Evolutionary conservation across 2,888 invertebrate genomes (phyloP).

Genomic region (Malacosoma neustria): DNA sequence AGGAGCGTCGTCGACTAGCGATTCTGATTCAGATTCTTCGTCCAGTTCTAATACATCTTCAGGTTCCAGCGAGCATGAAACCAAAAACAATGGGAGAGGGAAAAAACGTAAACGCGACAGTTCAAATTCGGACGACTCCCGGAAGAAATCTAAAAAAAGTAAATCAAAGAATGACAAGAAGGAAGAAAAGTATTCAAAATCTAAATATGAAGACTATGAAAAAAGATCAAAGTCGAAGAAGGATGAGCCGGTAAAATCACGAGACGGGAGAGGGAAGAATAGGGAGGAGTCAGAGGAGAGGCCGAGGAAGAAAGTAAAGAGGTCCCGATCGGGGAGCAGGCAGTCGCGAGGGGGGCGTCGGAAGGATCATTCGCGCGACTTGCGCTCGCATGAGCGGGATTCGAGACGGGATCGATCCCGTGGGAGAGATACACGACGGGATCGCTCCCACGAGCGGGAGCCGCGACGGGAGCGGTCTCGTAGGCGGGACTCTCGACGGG

Average conservation of each 20-base stretch:
- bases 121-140: constrained; percentile 44
- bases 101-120: constrained; percentile 53
- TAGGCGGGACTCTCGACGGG: constrained; percentile 48
- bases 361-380: constrained; percentile 35
- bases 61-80: constrained; percentile 34
- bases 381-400: constrained; percentile 39
- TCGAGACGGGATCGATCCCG: constrained; percentile 19
- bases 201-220: constrained; percentile 40
- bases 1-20: constrained; percentile 53
- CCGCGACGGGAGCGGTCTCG: constrained; percentile 41
- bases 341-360: constrained; percentile 40
- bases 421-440: constrained; percentile 42
- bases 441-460: constrained; percentile 48
- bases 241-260: constrained; percentile 44
- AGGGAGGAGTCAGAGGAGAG: constrained; percentile 55
- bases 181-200: constrained; percentile 34
- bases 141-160: constrained; percentile 39
- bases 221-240: constrained; percentile 36
- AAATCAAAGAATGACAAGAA: constrained; percentile 42
- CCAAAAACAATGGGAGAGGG: constrained; percentile 28
- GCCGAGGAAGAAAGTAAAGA: constrained; percentile 41
- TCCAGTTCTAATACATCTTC: constrained; percentile 38
- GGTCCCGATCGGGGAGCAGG: constrained; percentile 53
- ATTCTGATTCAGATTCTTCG: constrained; percentile 50
- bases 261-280: constrained; percentile 46